Evolutionary conservation across 2,888 invertebrate species (phyloP).

Genomic region (Mesorhabditis spiculigera): DNA sequence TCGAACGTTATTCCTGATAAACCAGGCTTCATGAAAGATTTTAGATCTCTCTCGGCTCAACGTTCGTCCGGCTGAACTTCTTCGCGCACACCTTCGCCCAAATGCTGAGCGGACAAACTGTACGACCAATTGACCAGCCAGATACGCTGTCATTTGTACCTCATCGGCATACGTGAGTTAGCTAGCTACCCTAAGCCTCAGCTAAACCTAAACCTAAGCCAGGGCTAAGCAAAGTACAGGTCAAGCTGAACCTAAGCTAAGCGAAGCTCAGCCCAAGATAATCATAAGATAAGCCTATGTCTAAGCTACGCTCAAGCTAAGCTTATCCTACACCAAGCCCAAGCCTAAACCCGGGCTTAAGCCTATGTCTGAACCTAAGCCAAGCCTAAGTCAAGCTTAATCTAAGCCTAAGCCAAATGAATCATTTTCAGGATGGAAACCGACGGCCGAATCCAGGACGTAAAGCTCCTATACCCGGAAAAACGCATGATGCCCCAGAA

Average conservation of each 20-base stretch:
- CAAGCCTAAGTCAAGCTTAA: too few relatives aligned
- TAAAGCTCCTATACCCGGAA: constrained; percentile 82
- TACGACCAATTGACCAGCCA: constrained; percentile 22
- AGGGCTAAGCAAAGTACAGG: too few relatives aligned
- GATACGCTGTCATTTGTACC: constrained; percentile 84
- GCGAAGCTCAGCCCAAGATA: too few relatives aligned
- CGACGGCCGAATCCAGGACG: constrained; percentile 81
- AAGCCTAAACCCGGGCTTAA: too few relatives aligned
- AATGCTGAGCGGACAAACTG: constrained; percentile 22
- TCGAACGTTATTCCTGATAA: background rate
- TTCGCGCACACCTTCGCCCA: constrained; percentile 92
- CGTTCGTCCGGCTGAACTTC: constrained; percentile 86
- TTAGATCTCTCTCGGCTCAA: constrained; percentile 34
- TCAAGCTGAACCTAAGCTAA: too few relatives aligned
- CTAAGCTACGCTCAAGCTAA: too few relatives aligned
- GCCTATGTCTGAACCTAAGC: too few relatives aligned
- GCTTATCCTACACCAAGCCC: too few relatives aligned
- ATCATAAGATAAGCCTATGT: too few relatives aligned
- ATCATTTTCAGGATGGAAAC: constrained; percentile 61
- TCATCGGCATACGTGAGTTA: constrained; percentile 80
- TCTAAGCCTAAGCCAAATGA: background rate
- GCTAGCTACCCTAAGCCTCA: too few relatives aligned
- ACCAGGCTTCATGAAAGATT: background rate
- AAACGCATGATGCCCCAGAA: constrained; percentile 95
- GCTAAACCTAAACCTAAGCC: too few relatives aligned